A percentile compares a stretch with the other conserved stretches of the same genome.
Conservation (phyloP, 2,113 vertebrate species). For the Rhinoderma darwinii region DNA sequence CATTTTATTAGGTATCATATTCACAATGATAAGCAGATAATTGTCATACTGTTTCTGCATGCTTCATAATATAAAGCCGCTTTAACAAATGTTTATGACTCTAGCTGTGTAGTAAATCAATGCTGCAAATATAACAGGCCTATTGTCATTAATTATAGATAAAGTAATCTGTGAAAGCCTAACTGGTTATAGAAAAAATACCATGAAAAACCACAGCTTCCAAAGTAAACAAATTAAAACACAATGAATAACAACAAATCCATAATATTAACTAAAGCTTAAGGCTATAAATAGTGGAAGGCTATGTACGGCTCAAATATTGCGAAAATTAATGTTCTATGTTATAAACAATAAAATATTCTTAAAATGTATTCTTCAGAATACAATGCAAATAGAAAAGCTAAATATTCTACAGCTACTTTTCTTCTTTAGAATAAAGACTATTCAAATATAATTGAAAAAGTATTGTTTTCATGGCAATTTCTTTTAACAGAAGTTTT, state of each 20-base stretch:
- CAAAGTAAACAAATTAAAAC: constrained; percentile 46
- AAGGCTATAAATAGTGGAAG: constrained; percentile 9
- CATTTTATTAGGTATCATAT: constrained; percentile 17
- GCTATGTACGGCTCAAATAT: not conserved
- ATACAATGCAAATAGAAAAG: not conserved
- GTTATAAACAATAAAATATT: constrained; percentile 16
- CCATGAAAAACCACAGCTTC: not conserved
- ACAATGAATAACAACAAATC: constrained; percentile 28
- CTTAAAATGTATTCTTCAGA: constrained; percentile 12
- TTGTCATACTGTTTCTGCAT: not conserved
- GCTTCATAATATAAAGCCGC: constrained; percentile 26
- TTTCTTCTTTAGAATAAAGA: not conserved
- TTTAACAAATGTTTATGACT: constrained; percentile 28
- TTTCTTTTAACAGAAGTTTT: not conserved
- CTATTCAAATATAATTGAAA: not conserved
- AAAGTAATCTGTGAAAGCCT: constrained; percentile 17
- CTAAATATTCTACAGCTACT: not conserved
- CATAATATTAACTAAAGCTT: constrained; percentile 40
- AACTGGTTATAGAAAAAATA: constrained; percentile 8
- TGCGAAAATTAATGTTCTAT: constrained; percentile 26
- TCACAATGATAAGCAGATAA: constrained; percentile 3
- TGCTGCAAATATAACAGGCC: constrained; percentile 33
- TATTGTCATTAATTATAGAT: constrained; percentile 47
- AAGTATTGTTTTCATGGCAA: not conserved
- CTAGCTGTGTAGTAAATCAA: constrained; percentile 33